These are phyloP conservation scores for Pinctada fucata DNA, from an alignment of 2,888 invertebrate genomes.

Conservation along the genomic window DNA sequence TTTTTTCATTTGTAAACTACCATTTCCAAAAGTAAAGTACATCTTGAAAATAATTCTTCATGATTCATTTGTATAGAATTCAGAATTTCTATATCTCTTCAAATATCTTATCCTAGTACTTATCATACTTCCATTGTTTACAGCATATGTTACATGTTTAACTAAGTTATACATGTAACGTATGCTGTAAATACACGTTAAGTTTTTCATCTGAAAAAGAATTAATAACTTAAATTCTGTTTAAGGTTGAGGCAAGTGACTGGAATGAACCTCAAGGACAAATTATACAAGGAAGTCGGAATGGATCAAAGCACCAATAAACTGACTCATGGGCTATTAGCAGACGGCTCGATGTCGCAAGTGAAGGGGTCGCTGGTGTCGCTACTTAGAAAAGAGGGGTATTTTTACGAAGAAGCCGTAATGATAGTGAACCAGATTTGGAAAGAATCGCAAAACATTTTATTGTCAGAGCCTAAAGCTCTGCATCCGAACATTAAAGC, in stretches of 20 bases:
- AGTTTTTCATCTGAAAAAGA: no score
- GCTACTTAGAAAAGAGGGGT: constrained; percentile 71
- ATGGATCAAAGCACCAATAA: constrained; percentile 67
- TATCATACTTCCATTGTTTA: no score
- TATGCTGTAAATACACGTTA: no score
- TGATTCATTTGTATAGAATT: no score
- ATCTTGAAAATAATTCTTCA: no score
- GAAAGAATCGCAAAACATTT: constrained; percentile 49
- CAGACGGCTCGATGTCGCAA: constrained; percentile 74
- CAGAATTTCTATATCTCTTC: no score
- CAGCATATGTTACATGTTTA: no score
- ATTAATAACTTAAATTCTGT: constrained; percentile 15
- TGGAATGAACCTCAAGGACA: constrained; percentile 68
- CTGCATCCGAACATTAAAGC: constrained; percentile 53
- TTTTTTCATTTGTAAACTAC: no score
- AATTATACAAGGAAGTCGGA: constrained; percentile 75
- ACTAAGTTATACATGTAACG: no score
- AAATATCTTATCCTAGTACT: no score
- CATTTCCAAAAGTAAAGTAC: no score
- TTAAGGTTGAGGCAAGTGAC: constrained; percentile 75
- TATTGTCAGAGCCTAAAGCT: constrained; percentile 46
- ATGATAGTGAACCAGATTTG: constrained; percentile 63
- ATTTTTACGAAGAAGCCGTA: constrained; percentile 66
- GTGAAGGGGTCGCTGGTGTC: constrained; percentile 71
- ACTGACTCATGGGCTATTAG: constrained; percentile 71